phyloP scores from a whole-genome alignment of 1,140 invertebrate genomes.

The Drosophila arizonae region DNA sequence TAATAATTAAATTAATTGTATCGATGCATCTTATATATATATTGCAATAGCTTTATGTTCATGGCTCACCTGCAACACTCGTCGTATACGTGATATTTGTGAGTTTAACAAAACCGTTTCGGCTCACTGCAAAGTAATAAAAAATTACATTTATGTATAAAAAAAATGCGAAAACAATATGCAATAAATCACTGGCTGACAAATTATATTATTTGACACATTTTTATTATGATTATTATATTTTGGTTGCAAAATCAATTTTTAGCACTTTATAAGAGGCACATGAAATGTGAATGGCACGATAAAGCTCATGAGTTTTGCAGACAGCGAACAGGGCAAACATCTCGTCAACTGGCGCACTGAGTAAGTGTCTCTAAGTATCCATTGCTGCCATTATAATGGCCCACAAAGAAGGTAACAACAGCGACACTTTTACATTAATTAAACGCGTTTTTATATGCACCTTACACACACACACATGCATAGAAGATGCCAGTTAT shows the following conservation, averaged over 20 bases:
- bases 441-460: constrained; percentile 78
- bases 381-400: constrained; percentile 26
- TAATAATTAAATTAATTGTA: constrained; percentile 4
- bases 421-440: constrained; percentile 72
- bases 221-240: neutral
- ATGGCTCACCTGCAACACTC: constrained; percentile 8
- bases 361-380: constrained; percentile 22
- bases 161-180: neutral
- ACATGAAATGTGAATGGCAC: constrained; percentile 65
- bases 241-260: constrained; percentile 39
- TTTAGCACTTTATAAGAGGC: constrained; percentile 65
- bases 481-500: constrained; percentile 27
- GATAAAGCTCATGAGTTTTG: constrained; percentile 50
- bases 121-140: constrained; percentile 3
- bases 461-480: constrained; percentile 28
- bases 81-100: constrained; percentile 16
- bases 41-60: neutral
- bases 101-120: neutral
- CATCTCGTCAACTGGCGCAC: neutral
- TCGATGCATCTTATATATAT: neutral
- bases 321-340: constrained; percentile 9
- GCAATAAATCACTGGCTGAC: constrained; percentile 4
- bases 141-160: neutral
- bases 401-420: constrained; percentile 44
- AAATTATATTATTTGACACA: neutral